phyloP scores from a whole-genome alignment of 23 tunicate genomes.

The Styela clava region DNA sequence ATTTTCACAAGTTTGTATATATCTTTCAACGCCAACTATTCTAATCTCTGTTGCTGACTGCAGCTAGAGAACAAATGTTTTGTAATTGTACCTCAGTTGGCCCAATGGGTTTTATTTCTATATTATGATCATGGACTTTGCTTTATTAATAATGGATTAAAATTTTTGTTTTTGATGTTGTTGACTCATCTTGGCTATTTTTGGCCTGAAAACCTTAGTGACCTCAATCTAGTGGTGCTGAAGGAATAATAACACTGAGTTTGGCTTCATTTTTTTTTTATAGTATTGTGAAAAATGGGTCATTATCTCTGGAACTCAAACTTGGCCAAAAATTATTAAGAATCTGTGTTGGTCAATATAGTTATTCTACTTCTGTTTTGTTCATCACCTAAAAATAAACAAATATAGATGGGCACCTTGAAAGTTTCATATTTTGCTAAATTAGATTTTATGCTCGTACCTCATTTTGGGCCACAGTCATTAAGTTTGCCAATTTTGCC shows the following conservation, averaged over 20 bases:
- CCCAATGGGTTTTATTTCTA: not conserved
- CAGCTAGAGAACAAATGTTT: not conserved
- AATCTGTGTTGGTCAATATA: too few species aligned
- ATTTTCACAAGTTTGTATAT: not conserved
- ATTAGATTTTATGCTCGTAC: not conserved
- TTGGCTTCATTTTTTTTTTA: too few species aligned
- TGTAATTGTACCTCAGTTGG: not conserved
- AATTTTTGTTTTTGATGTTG: not conserved
- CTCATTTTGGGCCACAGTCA: not conserved
- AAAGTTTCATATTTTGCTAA: too few species aligned
- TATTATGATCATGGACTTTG: not conserved
- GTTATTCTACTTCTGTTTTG: too few species aligned
- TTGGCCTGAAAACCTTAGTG: slow-evolving; percentile 20
- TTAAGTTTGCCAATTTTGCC: not conserved
- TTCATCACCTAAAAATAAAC: too few species aligned
- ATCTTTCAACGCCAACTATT: not conserved
- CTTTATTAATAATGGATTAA: not conserved
- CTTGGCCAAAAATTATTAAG: too few species aligned
- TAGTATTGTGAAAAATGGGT: too few species aligned
- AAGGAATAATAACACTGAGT: slow-evolving; percentile 8
- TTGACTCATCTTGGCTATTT: not conserved
- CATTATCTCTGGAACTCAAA: too few species aligned
- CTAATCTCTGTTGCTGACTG: not conserved
- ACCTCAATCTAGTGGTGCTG: slow-evolving; percentile 19
- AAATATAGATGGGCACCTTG: too few species aligned